Base-by-base conservation (phyloP, 2,797 vertebrate species). In the Tenualosa thibaudeaui region DNA sequence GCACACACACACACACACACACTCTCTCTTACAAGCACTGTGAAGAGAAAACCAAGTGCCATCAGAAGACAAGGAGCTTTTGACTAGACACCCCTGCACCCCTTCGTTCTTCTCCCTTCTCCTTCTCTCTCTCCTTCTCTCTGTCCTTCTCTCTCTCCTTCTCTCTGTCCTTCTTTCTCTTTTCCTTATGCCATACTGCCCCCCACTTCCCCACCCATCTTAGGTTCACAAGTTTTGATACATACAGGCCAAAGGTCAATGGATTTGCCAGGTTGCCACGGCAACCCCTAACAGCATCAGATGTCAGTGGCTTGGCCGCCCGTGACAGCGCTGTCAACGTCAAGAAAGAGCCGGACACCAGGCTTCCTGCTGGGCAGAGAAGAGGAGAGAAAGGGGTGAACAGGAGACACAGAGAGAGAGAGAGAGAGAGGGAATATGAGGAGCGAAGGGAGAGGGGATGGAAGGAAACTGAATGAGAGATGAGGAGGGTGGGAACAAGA, bases 201-300 rank as follows among this genome's bases (percentile, higher is more conserved):
- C 62, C 40, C 87, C 68, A 15, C 68, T 37, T 51, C 84, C 62
- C 40, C 87, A 86, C 88, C 91, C 93, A 93, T 92, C 89, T 90
- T 75, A 82, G 87, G 92, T 93, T 93, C 90, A 84, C 85, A 90
- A 89, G 81, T 93, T 94, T 95, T 94, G 90, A 90, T 93, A 92
- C 91, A 87, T 90, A 81, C 85, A 88, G 94, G 86, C 86, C 81
- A 85, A 88, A 51, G 65, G 84, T 93, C 88, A 91, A 3, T 92
- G 89, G 86, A 75, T 95, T 95, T 93, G 87, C 90, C 88, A 91
- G 90, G 86, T 96, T 85, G 91, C 91, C 91, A 87, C 88, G 89
- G 89, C 88, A 92, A 92, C 93, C 92, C 92, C 89, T 93, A 90
- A 94, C 90, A 94, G 88, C 87, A 86, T 91, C 91, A 93, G 91